phyloP scores from a whole-genome alignment of 1,140 invertebrate genomes.

The Oscheius sp. region DNA sequence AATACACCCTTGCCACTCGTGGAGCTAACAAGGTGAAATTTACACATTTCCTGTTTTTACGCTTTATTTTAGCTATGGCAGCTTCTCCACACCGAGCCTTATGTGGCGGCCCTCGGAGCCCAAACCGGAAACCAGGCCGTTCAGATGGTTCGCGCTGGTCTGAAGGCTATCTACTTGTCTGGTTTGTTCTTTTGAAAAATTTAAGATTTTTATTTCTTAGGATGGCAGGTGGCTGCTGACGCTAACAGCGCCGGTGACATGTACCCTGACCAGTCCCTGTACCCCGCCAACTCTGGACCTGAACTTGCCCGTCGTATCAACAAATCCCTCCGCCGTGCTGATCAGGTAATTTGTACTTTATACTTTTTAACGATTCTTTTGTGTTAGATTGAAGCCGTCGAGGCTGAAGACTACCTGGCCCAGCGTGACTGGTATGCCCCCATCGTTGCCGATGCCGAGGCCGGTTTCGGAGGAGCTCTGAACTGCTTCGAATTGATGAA shows the following conservation, averaged over 20 bases:
- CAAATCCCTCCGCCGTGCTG: constrained; percentile 59
- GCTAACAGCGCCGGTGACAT: constrained; percentile 60
- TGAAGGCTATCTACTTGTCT: constrained; percentile 63
- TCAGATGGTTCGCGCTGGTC: constrained; percentile 62
- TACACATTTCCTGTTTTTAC: background rate
- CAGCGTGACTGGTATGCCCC: constrained; percentile 62
- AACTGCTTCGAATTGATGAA: constrained; percentile 63
- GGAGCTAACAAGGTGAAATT: constrained; percentile 52
- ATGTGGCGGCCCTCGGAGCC: constrained; percentile 60
- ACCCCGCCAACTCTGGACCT: constrained; percentile 62
- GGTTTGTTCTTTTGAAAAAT: constrained; percentile 36
- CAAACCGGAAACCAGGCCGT: constrained; percentile 63
- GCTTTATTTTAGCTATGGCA: constrained; percentile 56
- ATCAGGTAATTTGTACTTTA: constrained; percentile 46
- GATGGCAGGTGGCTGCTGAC: constrained; percentile 63
- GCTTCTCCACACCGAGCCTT: constrained; percentile 56
- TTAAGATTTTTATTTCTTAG: constrained; percentile 30
- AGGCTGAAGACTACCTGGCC: constrained; percentile 56
- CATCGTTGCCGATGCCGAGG: constrained; percentile 64
- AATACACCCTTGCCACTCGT: constrained; percentile 61
- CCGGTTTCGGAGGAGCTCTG: constrained; percentile 62
- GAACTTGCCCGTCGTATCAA: constrained; percentile 61
- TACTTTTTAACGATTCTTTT: constrained; percentile 8
- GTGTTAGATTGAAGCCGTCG: constrained; percentile 43
- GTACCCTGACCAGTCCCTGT: constrained; percentile 63